These are phyloP conservation scores for Dorcus hopei DNA, from an alignment of 2,888 invertebrate species.

Conservation along the genomic window DNA sequence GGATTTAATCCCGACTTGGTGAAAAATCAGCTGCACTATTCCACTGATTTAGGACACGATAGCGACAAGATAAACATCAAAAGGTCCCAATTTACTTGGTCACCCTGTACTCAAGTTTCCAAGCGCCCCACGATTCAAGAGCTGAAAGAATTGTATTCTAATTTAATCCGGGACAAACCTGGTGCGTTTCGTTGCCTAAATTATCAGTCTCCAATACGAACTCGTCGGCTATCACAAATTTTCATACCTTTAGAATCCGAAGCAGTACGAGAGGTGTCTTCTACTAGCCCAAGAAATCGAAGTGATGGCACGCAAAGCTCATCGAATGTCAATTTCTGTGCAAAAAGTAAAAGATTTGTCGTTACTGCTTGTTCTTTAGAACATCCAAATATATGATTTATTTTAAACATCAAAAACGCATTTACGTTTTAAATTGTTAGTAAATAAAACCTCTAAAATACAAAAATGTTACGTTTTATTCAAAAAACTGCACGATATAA, in stretches of 20 bases:
- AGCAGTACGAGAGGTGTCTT: background rate
- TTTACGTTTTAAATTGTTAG: background rate
- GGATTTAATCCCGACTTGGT: constrained; percentile 6
- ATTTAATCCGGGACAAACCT: constrained; percentile 21
- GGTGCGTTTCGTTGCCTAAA: constrained; percentile 5
- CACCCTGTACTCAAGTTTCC: constrained; percentile 29
- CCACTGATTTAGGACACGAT: constrained; percentile 32
- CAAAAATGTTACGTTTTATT: constrained; percentile 16
- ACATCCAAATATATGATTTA: background rate
- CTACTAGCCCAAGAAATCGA: background rate
- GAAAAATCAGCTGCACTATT: constrained; percentile 27
- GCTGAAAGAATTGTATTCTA: constrained; percentile 26
- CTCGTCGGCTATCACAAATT: constrained; percentile 28
- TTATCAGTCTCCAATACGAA: background rate
- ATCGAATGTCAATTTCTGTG: background rate
- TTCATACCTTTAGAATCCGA: constrained; percentile 11
- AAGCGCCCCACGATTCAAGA: constrained; percentile 29
- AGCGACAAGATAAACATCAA: constrained; percentile 23
- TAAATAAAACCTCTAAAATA: constrained; percentile 2
- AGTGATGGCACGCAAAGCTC: background rate
- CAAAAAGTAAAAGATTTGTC: constrained; percentile 26
- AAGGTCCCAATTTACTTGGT: constrained; percentile 36
- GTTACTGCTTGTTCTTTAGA: constrained; percentile 32
- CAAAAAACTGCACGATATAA: constrained; percentile 4
- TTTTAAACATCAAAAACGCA: no score